phyloP scores from a whole-genome alignment of 1,140 invertebrate species.

The Acromyrmex echinatior region DNA sequence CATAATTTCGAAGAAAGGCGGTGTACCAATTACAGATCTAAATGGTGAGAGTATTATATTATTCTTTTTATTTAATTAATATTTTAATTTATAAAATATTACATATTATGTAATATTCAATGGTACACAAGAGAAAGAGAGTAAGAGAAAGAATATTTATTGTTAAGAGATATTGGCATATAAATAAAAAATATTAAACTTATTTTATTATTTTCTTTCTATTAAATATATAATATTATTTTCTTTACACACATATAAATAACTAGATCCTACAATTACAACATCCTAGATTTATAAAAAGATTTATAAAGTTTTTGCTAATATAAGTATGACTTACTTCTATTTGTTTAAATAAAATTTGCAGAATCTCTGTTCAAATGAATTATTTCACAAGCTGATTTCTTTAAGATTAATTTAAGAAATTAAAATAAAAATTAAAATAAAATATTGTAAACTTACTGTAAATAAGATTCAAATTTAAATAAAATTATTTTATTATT shows the following conservation, averaged over 20 bases:
- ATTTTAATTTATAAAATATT: background rate
- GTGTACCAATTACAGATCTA: conserved; percentile 7
- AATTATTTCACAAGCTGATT: background rate
- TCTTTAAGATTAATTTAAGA: conserved; percentile 3
- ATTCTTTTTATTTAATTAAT: background rate
- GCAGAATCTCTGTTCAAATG: background rate
- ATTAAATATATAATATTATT: background rate
- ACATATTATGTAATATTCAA: background rate
- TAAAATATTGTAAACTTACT: background rate
- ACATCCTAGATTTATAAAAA: background rate
- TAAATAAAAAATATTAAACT: background rate
- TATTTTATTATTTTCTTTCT: background rate
- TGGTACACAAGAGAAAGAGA: background rate
- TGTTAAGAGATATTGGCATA: background rate
- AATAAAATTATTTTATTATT: background rate
- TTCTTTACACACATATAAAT: background rate
- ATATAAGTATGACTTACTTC: background rate
- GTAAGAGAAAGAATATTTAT: background rate
- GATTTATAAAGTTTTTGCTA: background rate
- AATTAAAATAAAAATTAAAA: background rate
- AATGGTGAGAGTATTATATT: conserved; percentile 21
- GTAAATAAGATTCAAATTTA: too few relatives aligned
- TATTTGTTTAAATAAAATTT: conserved; percentile 13
- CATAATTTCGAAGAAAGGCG: conserved; percentile 51
- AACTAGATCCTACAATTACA: background rate